Percentiles rank a stretch among this genome's conserved stretches.
Conservation (phyloP, 2,113 vertebrate species). For the Engraulis encrasicolus region DNA sequence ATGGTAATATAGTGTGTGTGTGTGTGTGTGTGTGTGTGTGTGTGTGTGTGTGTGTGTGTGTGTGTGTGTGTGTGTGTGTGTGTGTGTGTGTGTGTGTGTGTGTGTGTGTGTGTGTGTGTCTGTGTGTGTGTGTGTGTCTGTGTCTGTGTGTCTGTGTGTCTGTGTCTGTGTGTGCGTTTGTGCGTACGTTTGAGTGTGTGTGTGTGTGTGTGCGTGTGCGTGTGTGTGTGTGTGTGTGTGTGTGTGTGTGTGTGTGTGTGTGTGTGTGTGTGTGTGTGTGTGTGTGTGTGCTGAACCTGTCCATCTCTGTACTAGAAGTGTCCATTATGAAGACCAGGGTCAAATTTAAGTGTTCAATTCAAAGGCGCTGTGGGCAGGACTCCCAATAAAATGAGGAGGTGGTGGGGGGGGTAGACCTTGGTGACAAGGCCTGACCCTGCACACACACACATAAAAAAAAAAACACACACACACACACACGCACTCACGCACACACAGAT, state of each 20-base stretch:
- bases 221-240: slow-evolving; percentile 21
- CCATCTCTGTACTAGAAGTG: slow-evolving; percentile 17
- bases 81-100: slow-evolving; percentile 15
- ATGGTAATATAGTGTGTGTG: background rate
- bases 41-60: slow-evolving; percentile 11
- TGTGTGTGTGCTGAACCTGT: slow-evolving; percentile 23
- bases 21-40: slow-evolving; percentile 23
- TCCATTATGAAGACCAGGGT: slow-evolving; percentile 69
- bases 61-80: slow-evolving; percentile 18
- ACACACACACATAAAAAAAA: background rate
- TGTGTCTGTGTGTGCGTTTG: slow-evolving; percentile 7
- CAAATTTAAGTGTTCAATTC: slow-evolving; percentile 57
- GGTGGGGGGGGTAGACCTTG: slow-evolving; percentile 33
- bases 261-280: slow-evolving; percentile 14
- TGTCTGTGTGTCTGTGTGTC: slow-evolving; percentile 14
- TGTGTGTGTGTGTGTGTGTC: slow-evolving; percentile 16
- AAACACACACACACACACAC: background rate
- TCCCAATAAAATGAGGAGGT: slow-evolving; percentile 54
- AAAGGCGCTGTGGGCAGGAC: slow-evolving; percentile 35
- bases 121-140: slow-evolving; percentile 13
- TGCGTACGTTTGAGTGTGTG: slow-evolving; percentile 15
- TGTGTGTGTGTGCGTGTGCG: slow-evolving; percentile 12
- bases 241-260: slow-evolving; percentile 25
- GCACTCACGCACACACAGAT: no score
- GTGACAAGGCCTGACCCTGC: background rate